phyloP scores from a whole-genome alignment of 2,888 invertebrate species.

The Scaptomyza flava region DNA sequence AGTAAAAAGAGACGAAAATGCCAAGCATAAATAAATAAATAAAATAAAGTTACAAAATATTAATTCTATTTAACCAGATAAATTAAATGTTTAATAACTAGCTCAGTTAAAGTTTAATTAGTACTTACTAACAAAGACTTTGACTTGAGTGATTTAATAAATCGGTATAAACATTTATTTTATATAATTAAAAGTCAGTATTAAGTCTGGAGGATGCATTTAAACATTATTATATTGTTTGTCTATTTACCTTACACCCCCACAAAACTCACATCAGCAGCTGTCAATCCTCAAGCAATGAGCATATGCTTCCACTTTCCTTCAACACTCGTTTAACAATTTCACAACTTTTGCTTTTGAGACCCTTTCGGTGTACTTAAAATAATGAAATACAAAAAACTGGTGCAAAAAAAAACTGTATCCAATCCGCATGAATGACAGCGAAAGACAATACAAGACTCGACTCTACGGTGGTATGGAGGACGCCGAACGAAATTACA shows the following conservation, averaged over 20 bases:
- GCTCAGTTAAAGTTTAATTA: too few relatives aligned
- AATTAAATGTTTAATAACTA: too few relatives aligned
- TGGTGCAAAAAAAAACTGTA: conserved; percentile 28
- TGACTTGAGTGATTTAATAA: too few relatives aligned
- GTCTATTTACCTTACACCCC: neutral
- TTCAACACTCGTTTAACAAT: conserved; percentile 42
- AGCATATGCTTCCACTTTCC: conserved; percentile 54
- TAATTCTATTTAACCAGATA: too few relatives aligned
- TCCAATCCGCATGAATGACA: conserved; percentile 49
- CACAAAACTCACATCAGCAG: conserved; percentile 3
- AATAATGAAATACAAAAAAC: conserved; percentile 13
- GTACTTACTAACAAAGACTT: too few relatives aligned
- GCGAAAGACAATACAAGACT: conserved; percentile 10
- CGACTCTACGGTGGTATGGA: neutral
- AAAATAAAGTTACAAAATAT: too few relatives aligned
- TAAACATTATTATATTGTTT: neutral
- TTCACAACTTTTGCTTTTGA: conserved; percentile 59
- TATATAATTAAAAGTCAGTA: too few relatives aligned
- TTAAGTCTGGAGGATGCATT: too few relatives aligned
- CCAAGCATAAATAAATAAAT: too few relatives aligned
- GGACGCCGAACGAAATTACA: conserved; percentile 47
- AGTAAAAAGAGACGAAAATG: neutral
- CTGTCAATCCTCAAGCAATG: conserved; percentile 28
- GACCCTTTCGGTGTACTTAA: conserved; percentile 33
- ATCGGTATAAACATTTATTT: too few relatives aligned